Base-by-base conservation (phyloP, 2,113 vertebrate genomes). In the Brachyhypopomus gauderio region DNA sequence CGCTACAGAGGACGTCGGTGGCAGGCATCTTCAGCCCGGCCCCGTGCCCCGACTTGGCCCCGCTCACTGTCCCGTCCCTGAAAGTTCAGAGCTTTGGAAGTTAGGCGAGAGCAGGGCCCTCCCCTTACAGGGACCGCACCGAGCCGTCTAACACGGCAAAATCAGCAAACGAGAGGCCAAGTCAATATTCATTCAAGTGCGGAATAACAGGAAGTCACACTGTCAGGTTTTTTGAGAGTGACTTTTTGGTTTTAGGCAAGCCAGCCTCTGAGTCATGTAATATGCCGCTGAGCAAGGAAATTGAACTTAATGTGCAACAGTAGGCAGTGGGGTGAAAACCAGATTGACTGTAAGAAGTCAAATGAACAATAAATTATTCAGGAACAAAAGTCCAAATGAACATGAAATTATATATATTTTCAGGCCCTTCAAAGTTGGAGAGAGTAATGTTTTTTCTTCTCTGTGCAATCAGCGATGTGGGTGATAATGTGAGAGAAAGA, bases 181-280 rank as follows among this genome's bases (percentile, higher is more conserved):
- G 86, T 88, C 89, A 84, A 87, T 85, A 82, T 75, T 80, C 75
- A 86, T 87, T 76, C 84, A 64, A 86, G 77, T 79, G 71, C 6
- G 60, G 72, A 63, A 85, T 64, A 87, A 48, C 84, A 87, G 84
- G 71, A 84, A 89, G 88, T 71, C 64, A 75, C 45, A 55, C 81
- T 64, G 16, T 72, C 27, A 5, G 23, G 60, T 22, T 59, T 56
- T 79, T 79, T 79, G 16, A 64, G 58, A 30, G 11, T 12, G 8
- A 22, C 8, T 12, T 23, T 30, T 7, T 20, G 19, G 58, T 36
- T 36, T 34, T 67, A 36, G 16, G 20, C 16, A 8, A 19, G 25
- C 17, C 17, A 5, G 30, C 19, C 11, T 20, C 20, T 41, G 66
- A 70, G 36, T 41, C 20, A 41, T 41, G 23, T 69, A 34, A 27